Evolutionary conservation across 2,113 vertebrate species (phyloP), one percentile per base, ranked within the genome.

Genomic region (Oryctolagus cuniculus): DNA sequence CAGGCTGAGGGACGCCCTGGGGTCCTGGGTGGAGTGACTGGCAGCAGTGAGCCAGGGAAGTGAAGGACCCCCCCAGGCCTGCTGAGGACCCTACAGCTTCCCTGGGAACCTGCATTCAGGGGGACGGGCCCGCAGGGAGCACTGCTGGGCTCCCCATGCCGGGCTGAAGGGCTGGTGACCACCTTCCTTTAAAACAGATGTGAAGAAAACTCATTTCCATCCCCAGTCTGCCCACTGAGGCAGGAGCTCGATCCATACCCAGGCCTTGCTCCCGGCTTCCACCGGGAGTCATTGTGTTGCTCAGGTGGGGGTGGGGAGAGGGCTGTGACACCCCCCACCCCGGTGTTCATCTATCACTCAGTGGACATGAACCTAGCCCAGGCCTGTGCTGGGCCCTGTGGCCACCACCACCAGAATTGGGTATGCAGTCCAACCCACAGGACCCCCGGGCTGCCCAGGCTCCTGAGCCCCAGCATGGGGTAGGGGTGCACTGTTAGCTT

Each of bases 171-270:
- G 22, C 36, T 67, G 25, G 80, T 31, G 2, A 36, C 22, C 38
- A 24, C 61, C 55, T 73, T 89, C 70, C 72, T 36, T 53, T 89
- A 24, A 93, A 89, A 77, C 34, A 67, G n/a, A 51, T 87, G 86
- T 0, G 55, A 58, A 19, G 58, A 61, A 93, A 87, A n/a, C 49
- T 51, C 74, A 53, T 44, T 87, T 83, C 75, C 51, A 53, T 1
- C n/a, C 75, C 10, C 11, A 66, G 15, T 22, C 78, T 79, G 58
- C 55, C 78, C 58, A 36, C 16, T 9, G 73, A 87, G 73, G 31
- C 36, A 81, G 53, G 72, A 25, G 21, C 66, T 44, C 90, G 77
- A 25, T n/a, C 17, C 31, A 2, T 44, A 3, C 31, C 51, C 44
- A 61, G 89, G 64, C 44, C 84, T 69, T 24, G 82, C 6, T 34